Evolutionary conservation across 2,797 vertebrate species (phyloP).

Genomic region (Lemur catta): DNA sequence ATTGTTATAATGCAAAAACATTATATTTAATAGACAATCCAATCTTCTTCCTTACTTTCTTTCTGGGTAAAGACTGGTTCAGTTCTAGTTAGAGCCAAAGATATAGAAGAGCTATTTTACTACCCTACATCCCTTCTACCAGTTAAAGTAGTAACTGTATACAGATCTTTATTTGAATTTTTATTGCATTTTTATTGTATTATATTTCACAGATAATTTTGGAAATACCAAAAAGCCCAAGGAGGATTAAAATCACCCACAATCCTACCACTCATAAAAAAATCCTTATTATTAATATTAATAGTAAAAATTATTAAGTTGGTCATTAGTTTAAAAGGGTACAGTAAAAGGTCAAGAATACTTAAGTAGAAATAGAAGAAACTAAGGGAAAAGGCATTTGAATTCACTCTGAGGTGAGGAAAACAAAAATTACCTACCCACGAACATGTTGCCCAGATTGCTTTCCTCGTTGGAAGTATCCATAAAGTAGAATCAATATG

Average conservation of each 20-base stretch:
- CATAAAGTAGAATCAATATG: not conserved
- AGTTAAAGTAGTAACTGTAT: not conserved
- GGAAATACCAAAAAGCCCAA: not conserved
- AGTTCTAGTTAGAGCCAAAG: not conserved
- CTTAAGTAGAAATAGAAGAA: not conserved
- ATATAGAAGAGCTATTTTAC: not conserved
- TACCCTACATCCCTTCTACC: not conserved
- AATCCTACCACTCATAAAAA: not conserved
- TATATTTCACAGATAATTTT: not conserved
- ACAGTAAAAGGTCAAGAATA: not conserved
- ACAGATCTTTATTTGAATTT: not conserved
- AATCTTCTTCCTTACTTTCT: slow-evolving; percentile 9
- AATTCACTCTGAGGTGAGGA: not conserved
- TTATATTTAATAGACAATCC: not conserved
- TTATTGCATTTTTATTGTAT: not conserved
- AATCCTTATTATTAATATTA: not conserved
- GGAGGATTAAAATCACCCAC: slow-evolving; percentile 7
- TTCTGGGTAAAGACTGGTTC: slow-evolving; percentile 41
- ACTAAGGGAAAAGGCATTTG: not conserved
- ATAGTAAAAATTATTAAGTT: not conserved
- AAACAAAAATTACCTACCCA: not conserved
- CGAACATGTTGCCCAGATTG: not conserved
- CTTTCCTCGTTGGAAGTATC: not conserved
- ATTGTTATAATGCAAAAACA: slow-evolving; percentile 7
- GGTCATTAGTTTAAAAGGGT: not conserved